phyloP scores from a whole-genome alignment of 2,888 invertebrate genomes.

The Drosophila mercatorum region DNA sequence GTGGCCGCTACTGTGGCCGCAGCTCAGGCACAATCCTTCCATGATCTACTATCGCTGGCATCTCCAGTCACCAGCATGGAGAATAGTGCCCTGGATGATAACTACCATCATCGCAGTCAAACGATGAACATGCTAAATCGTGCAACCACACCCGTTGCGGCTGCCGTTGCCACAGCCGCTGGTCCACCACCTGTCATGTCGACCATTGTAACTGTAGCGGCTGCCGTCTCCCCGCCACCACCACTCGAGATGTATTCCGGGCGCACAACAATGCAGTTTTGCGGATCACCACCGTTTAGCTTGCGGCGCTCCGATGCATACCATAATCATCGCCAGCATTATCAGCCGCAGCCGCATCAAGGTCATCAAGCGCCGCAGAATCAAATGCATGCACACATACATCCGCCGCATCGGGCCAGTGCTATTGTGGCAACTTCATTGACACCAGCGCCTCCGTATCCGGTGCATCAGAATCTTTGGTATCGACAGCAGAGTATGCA shows the following conservation, averaged over 20 bases:
- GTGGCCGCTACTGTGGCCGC: constrained; percentile 69
- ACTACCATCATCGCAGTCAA: constrained; percentile 49
- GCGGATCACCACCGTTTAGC: constrained; percentile 83
- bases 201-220: constrained; percentile 61
- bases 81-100: constrained; percentile 27
- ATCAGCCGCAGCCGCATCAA: constrained; percentile 68
- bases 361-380: constrained; percentile 76
- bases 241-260: constrained; percentile 77
- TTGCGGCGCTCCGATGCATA: constrained; percentile 69
- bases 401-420: constrained; percentile 65
- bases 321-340: constrained; percentile 69
- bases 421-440: constrained; percentile 65
- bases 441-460: constrained; percentile 87
- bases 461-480: constrained; percentile 91
- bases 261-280: constrained; percentile 77
- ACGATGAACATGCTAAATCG: constrained; percentile 44
- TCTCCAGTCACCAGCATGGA: constrained; percentile 42
- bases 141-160: constrained; percentile 39
- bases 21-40: constrained; percentile 65
- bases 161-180: constrained; percentile 44
- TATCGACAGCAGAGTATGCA: constrained; percentile 89
- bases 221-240: constrained; percentile 75
- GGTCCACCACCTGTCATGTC: constrained; percentile 47
- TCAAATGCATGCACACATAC: constrained; percentile 77
- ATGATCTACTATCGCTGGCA: constrained; percentile 56